A percentile compares a stretch with the other conserved stretches of the same genome.
Evolutionary conservation across 2,113 vertebrate species (phyloP).

Genomic region (Osmerus eperlanus): DNA sequence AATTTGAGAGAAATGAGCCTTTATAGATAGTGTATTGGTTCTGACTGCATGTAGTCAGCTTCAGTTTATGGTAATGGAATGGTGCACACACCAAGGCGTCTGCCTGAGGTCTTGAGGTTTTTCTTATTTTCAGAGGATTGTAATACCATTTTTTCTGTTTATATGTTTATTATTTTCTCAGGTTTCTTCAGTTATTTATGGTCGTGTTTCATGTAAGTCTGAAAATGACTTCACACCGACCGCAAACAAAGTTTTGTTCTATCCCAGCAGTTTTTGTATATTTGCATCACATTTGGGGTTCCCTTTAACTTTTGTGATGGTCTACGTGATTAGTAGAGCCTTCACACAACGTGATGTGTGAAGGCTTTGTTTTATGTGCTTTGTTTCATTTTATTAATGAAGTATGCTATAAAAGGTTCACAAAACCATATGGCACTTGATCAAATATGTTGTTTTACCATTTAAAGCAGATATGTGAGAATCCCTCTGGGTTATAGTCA

Average conservation of each 20-base stretch:
- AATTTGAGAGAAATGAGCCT: constrained; percentile 65
- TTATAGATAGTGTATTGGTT: constrained; percentile 67
- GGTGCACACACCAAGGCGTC: constrained; percentile 47
- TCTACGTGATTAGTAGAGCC: too few relatives aligned
- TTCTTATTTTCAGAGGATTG: constrained; percentile 23
- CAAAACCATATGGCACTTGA: constrained; percentile 27
- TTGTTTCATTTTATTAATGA: background rate
- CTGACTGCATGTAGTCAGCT: constrained; percentile 66
- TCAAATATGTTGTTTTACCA: constrained; percentile 40
- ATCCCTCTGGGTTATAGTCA: constrained; percentile 52
- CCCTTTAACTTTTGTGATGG: too few relatives aligned
- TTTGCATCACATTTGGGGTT: too few relatives aligned
- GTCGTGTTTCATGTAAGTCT: too few relatives aligned
- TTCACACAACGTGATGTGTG: too few relatives aligned
- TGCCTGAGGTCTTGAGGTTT: constrained; percentile 41
- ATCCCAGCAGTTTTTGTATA: too few relatives aligned
- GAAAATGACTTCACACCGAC: too few relatives aligned
- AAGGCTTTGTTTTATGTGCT: too few relatives aligned
- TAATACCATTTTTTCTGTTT: background rate
- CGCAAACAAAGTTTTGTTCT: too few relatives aligned
- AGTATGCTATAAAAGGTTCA: constrained; percentile 17
- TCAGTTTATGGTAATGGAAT: constrained; percentile 62
- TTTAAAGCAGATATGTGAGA: constrained; percentile 52
- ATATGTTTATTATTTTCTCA: background rate
- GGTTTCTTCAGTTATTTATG: too few relatives aligned